phyloP scores from a whole-genome alignment of 1,140 invertebrate species.

The Drosophila leontia region DNA sequence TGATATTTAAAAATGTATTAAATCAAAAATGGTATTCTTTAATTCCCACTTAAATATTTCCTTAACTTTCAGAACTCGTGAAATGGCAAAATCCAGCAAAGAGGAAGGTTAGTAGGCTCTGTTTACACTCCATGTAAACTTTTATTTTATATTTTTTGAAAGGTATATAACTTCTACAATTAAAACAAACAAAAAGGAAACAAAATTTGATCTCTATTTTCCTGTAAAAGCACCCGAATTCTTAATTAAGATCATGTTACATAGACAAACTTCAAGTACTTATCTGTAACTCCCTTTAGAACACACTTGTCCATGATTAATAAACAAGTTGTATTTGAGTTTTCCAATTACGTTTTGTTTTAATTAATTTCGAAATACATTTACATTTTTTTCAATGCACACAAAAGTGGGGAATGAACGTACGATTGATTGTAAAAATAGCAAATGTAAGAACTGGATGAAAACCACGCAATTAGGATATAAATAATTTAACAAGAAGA shows the following conservation, averaged over 20 bases:
- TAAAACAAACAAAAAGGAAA: neutral
- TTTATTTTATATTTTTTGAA: neutral
- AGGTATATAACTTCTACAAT: neutral
- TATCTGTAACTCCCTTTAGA: neutral
- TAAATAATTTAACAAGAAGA: slow-evolving; percentile 49
- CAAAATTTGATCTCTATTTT: neutral
- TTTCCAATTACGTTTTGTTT: slow-evolving; percentile 43
- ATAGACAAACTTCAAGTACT: neutral
- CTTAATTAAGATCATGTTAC: neutral
- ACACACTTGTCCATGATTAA: neutral
- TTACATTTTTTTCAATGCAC: slow-evolving; percentile 64
- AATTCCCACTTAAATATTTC: neutral
- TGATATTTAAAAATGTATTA: too few species aligned
- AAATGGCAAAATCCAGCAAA: slow-evolving; percentile 37
- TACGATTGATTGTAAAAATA: slow-evolving; percentile 33
- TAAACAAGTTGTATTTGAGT: neutral
- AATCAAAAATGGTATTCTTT: too few species aligned
- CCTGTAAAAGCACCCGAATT: neutral
- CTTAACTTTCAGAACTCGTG: slow-evolving; percentile 31
- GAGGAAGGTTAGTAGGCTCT: neutral
- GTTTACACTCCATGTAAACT: neutral
- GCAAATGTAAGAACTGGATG: slow-evolving; percentile 18
- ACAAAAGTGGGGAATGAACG: slow-evolving; percentile 52
- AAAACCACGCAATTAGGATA: slow-evolving; percentile 32
- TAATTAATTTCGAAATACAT: slow-evolving; percentile 66